Evolutionary conservation across 2,797 vertebrate species (phyloP), one percentile per base, ranked within the genome.

Genomic region (Epinephelus awoara): DNA sequence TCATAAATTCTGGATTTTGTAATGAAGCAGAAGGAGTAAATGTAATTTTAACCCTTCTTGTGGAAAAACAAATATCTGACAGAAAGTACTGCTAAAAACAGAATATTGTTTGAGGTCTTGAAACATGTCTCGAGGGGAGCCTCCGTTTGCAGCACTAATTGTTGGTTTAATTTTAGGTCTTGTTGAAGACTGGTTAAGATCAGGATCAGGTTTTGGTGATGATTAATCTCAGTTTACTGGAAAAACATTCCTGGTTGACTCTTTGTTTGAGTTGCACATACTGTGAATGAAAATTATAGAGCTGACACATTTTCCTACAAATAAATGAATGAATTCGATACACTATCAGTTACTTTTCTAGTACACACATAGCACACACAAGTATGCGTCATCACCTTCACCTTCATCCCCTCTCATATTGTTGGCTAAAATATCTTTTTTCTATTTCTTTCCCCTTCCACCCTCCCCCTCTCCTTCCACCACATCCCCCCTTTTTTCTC

Each of bases 391-490:
- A 68, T 72, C 79, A 64, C 50, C 74, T 82, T 82, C 78, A 85
- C 63, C 76, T 84, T 80, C 58, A 68, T 64, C 64, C 61, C 40
- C 42, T 67, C 56, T 74, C 46, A 72, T 67, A 85, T 61, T 80
- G 77, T 77, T 73, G 73, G 84, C 83, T 82, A 70, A 88, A 90
- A 88, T 82, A 65, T 87, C 2, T 72, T 63, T 68, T 76, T 57
- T 80, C 38, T 59, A 4, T 51, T 63, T 63, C 64, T 66, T 62
- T 68, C 27, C 77, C 77, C 67, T 46, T 44, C 67, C 40, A 18
- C 82, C 75, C 44, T 19, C 29, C 54, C 79, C 54, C 72, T 51
- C 66, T 72, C 69, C 66, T 63, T 77, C 68, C 74, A 70, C 79
- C 77, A 64, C 61, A 80, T 66, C 66, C 85, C 81, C 84, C 77